These are phyloP conservation scores for Dromococcyx pavoninus DNA, from an alignment of 2,797 vertebrate genomes.

Conservation along the genomic window DNA sequence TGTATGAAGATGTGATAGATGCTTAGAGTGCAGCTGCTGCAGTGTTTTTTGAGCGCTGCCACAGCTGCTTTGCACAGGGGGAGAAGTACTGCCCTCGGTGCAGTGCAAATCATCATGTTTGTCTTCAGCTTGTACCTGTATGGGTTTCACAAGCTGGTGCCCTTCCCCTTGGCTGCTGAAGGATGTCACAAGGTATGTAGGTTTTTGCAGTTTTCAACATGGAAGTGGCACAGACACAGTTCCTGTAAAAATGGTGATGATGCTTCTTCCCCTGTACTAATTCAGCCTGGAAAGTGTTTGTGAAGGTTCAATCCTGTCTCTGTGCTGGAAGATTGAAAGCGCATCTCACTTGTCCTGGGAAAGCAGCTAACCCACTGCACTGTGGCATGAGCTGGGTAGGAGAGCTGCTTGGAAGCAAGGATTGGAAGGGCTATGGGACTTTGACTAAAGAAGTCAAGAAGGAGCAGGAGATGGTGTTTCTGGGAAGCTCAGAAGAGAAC, in stretches of 20 bases:
- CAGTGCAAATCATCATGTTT: fast-evolving
- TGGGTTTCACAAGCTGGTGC: no score
- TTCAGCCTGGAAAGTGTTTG: not conserved
- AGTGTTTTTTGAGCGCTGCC: not conserved
- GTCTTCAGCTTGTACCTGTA: not conserved
- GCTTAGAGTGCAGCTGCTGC: not conserved
- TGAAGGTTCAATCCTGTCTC: not conserved
- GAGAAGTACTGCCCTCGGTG: not conserved
- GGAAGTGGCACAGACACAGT: not conserved
- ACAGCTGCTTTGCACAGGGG: not conserved
- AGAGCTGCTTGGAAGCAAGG: not conserved
- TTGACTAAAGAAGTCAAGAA: not conserved
- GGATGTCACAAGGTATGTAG: not conserved
- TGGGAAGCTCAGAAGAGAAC: not conserved
- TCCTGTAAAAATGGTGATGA: not conserved
- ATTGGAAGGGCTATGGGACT: not conserved
- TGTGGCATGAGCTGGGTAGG: fast-evolving
- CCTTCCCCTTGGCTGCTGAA: not conserved
- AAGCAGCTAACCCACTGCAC: not conserved
- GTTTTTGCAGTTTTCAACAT: not conserved
- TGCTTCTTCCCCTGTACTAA: not conserved
- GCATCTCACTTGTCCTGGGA: not conserved
- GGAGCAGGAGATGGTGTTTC: not conserved
- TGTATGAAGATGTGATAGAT: not conserved
- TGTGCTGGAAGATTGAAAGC: not conserved